Percentiles rank a stretch among this genome's conserved stretches.
These are phyloP conservation scores for Micrasema longulum DNA, from an alignment of 1,140 invertebrate genomes.

Conservation along the genomic window DNA sequence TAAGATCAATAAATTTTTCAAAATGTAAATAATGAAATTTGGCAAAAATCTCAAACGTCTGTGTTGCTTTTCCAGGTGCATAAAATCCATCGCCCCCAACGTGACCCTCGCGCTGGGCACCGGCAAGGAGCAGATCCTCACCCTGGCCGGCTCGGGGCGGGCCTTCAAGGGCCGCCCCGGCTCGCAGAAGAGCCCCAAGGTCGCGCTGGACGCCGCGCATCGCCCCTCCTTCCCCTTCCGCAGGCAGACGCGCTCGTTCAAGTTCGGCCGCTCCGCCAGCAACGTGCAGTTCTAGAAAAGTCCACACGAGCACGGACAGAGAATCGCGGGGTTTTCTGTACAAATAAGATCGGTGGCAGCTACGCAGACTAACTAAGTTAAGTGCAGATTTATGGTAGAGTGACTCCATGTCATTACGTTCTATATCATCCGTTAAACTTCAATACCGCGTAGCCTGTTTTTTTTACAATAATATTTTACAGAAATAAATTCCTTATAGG, in stretches of 20 bases:
- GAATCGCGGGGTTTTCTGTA: background rate
- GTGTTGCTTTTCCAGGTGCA: conserved; percentile 58
- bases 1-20: too few species aligned
- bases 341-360: background rate
- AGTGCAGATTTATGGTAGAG: background rate
- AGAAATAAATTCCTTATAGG: background rate
- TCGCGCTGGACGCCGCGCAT: conserved; percentile 1
- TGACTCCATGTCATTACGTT: background rate
- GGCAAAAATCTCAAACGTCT: background rate
- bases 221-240: conserved; percentile 15
- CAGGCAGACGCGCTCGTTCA: conserved; percentile 45
- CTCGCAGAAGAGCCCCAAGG: conserved; percentile 40
- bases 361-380: background rate
- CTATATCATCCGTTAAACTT: background rate
- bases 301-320: background rate
- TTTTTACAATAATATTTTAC: too few species aligned
- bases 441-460: background rate
- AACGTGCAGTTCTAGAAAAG: conserved; percentile 20
- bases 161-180: conserved; percentile 41
- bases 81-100: conserved; percentile 66
- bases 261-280: conserved; percentile 49
- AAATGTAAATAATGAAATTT: too few species aligned
- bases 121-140: conserved; percentile 53
- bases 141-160: conserved; percentile 19
- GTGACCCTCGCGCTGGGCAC: conserved; percentile 57